A percentile compares a stretch with the other conserved stretches of the same genome.
These are phyloP conservation scores for Acrocephalus arundinaceus DNA, from an alignment of 2,113 vertebrate species.

Conservation along the genomic window DNA sequence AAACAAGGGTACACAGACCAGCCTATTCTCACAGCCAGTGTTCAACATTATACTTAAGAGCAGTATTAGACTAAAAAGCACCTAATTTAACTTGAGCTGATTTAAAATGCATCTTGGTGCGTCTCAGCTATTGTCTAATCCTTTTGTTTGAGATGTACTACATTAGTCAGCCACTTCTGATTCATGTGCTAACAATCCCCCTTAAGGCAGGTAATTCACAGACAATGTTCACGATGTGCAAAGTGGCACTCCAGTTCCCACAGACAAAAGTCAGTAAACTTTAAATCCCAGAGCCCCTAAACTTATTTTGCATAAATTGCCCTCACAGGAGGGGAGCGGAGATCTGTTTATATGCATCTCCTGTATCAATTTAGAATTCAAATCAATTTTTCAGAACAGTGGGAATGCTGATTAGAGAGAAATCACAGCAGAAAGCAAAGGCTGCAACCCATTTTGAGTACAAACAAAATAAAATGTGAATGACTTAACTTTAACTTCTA, in stretches of 20 bases:
- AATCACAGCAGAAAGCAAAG: conserved; percentile 2
- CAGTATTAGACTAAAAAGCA: not conserved
- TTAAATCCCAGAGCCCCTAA: conserved; percentile 32
- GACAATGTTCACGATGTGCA: not conserved
- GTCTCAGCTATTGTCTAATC: conserved; percentile 13
- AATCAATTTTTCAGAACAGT: conserved; percentile 24
- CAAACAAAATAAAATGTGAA: not conserved
- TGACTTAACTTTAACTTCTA: not conserved
- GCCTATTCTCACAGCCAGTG: not conserved
- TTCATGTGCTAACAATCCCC: conserved; percentile 44
- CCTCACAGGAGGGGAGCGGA: not conserved
- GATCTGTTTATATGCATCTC: conserved; percentile 10
- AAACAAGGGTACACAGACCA: not conserved
- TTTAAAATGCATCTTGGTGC: conserved; percentile 6
- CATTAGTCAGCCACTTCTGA: conserved; percentile 33
- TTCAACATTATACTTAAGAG: not conserved
- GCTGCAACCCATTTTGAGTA: not conserved
- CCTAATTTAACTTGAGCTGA: conserved; percentile 9
- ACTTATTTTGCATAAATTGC: conserved; percentile 33
- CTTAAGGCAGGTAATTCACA: conserved; percentile 44
- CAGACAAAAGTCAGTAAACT: conserved; percentile 32
- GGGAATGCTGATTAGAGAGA: conserved; percentile 7
- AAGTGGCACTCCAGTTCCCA: conserved; percentile 17
- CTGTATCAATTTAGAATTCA: not conserved
- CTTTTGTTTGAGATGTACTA: conserved; percentile 43